phyloP scores from a whole-genome alignment of 2,888 invertebrate species.

The Scaptomyza reducta region DNA sequence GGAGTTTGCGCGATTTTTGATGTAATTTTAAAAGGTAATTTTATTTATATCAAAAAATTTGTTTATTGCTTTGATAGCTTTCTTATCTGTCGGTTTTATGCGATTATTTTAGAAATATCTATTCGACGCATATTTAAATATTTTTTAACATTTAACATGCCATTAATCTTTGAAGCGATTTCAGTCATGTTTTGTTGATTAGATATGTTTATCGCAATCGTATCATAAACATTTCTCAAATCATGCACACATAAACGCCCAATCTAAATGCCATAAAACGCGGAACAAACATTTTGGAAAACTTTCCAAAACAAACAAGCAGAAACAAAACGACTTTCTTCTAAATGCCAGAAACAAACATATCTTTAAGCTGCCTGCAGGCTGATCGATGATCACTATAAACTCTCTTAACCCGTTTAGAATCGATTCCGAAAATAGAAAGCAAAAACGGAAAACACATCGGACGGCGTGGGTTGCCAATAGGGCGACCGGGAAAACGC shows the following conservation, averaged over 20 bases:
- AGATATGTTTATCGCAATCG: conserved; percentile 53
- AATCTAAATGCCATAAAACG: conserved; percentile 68
- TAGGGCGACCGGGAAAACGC: conserved; percentile 61
- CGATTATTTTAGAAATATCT: conserved; percentile 31
- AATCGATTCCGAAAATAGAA: conserved; percentile 55
- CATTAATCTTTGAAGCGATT: conserved; percentile 35
- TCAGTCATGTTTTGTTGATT: conserved; percentile 56
- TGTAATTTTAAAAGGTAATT: conserved; percentile 6
- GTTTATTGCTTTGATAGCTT: conserved; percentile 15
- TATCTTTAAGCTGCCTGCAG: conserved; percentile 26
- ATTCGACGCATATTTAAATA: conserved; percentile 17
- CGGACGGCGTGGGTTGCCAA: conserved; percentile 61
- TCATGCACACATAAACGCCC: conserved; percentile 67
- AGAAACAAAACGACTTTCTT: conserved; percentile 45
- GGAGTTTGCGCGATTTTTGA: not conserved
- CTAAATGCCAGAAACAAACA: conserved; percentile 30
- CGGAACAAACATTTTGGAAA: conserved; percentile 48
- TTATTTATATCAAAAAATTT: conserved; percentile 9
- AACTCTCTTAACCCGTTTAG: conserved; percentile 73
- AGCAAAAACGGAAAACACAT: conserved; percentile 37
- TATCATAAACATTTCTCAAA: conserved; percentile 65
- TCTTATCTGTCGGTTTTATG: conserved; percentile 21
- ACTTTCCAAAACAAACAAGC: conserved; percentile 53
- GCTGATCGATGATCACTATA: conserved; percentile 68
- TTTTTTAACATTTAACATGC: conserved; percentile 23